phyloP scores from a whole-genome alignment of 2,797 vertebrate species.

The Anniella stebbinsi region DNA sequence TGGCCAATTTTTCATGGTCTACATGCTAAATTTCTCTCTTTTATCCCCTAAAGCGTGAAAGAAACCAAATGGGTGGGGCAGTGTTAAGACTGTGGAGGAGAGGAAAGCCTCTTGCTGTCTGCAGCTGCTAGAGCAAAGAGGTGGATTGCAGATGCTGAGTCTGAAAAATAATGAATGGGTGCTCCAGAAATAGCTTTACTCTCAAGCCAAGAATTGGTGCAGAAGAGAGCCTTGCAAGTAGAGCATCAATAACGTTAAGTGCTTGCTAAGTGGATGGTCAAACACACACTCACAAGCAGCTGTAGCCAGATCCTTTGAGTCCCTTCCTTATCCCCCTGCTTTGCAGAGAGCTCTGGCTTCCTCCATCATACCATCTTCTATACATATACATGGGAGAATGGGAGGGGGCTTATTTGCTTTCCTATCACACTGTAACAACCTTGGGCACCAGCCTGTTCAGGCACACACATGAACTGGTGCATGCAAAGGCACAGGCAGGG shows the following conservation, averaged over 20 bases:
- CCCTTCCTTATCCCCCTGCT: neutral
- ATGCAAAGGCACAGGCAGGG: neutral
- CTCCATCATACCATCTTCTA: slow-evolving; percentile 48
- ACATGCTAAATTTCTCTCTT: neutral
- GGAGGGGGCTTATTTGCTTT: slow-evolving; percentile 6
- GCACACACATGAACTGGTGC: neutral
- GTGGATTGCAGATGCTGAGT: neutral
- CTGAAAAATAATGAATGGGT: slow-evolving; percentile 17
- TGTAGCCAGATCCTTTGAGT: slow-evolving; percentile 7
- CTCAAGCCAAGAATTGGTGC: slow-evolving; percentile 3
- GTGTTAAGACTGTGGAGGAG: neutral
- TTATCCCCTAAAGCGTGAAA: neutral
- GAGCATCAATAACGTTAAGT: slow-evolving; percentile 56
- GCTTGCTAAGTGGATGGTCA: slow-evolving; percentile 32
- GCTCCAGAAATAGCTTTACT: slow-evolving; percentile 33
- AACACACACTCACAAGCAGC: neutral
- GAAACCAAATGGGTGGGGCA: neutral
- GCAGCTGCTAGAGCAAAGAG: neutral
- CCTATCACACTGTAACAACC: slow-evolving; percentile 16
- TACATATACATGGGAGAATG: slow-evolving; percentile 54
- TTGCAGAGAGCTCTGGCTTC: neutral
- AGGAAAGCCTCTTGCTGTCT: neutral
- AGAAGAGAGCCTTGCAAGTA: slow-evolving; percentile 29
- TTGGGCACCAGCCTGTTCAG: slow-evolving; percentile 9
- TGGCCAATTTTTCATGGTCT: neutral